These are phyloP conservation scores for Drosophila trapezifrons DNA, from an alignment of 1,140 invertebrate genomes.

Conservation along the genomic window DNA sequence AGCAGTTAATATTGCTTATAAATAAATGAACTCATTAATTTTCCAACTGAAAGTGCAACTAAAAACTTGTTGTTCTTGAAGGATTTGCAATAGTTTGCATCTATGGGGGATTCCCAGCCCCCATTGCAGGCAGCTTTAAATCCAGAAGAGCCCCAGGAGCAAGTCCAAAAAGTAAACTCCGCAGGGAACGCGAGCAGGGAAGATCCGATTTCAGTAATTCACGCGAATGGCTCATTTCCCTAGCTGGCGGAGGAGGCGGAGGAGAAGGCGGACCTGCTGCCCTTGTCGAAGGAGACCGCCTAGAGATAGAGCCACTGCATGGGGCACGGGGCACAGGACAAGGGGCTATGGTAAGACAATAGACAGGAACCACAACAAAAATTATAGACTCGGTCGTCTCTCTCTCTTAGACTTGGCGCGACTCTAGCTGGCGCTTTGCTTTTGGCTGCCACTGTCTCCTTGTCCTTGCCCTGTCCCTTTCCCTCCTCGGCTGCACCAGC, in stretches of 20 bases:
- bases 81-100: not conserved
- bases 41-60: no score
- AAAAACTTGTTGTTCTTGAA: not conserved
- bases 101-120: no score
- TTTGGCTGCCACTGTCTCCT: slow-evolving; percentile 50
- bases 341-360: slow-evolving; percentile 66
- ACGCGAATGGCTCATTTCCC: slow-evolving; percentile 59
- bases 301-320: not conserved
- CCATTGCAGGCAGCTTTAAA: not conserved
- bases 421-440: slow-evolving; percentile 35
- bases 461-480: slow-evolving; percentile 11
- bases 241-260: not conserved
- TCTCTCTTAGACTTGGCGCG: slow-evolving; percentile 56
- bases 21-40: no score
- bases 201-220: slow-evolving; percentile 70
- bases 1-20: no score
- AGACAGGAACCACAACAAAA: slow-evolving; percentile 82
- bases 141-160: not conserved
- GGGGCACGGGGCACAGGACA: slow-evolving; percentile 10
- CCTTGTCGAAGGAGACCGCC: slow-evolving; percentile 18
- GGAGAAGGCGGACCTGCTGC: slow-evolving; percentile 3
- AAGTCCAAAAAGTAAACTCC: slow-evolving; percentile 13
- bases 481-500: slow-evolving; percentile 2
- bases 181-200: not conserved
- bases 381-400: slow-evolving; percentile 69